phyloP scores from a whole-genome alignment of 2,797 vertebrate genomes.

The Knipowitschia caucasica region DNA sequence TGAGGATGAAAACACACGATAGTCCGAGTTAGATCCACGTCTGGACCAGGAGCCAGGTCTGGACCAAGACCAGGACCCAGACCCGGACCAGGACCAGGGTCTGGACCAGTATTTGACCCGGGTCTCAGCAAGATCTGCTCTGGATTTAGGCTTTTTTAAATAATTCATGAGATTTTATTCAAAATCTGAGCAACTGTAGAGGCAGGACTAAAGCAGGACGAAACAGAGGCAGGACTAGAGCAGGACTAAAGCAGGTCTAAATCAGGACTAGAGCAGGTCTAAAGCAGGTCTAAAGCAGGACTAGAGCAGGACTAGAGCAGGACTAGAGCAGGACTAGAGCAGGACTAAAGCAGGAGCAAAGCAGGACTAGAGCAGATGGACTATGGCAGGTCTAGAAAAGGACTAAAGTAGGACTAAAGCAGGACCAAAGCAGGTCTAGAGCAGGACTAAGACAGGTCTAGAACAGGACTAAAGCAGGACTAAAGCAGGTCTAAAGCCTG shows the following conservation, averaged over 20 bases:
- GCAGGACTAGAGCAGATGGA: neutral
- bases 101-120: neutral
- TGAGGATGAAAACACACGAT: neutral
- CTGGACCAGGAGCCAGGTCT: neutral
- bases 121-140: neutral
- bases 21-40: neutral
- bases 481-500: neutral
- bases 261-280: neutral
- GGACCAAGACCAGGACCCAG: neutral
- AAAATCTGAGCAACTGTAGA: neutral
- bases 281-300: neutral
- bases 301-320: neutral
- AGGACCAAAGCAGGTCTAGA: neutral
- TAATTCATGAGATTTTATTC: neutral
- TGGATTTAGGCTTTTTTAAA: neutral
- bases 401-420: neutral
- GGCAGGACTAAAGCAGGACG: neutral
- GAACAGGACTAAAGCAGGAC: neutral
- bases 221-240: neutral
- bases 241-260: neutral
- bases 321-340: neutral
- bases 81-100: neutral
- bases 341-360: neutral
- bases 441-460: neutral
- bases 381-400: too few relatives aligned